Evolutionary conservation across 1,140 invertebrate species (phyloP).

Genomic region (Drosophila athabasca): DNA sequence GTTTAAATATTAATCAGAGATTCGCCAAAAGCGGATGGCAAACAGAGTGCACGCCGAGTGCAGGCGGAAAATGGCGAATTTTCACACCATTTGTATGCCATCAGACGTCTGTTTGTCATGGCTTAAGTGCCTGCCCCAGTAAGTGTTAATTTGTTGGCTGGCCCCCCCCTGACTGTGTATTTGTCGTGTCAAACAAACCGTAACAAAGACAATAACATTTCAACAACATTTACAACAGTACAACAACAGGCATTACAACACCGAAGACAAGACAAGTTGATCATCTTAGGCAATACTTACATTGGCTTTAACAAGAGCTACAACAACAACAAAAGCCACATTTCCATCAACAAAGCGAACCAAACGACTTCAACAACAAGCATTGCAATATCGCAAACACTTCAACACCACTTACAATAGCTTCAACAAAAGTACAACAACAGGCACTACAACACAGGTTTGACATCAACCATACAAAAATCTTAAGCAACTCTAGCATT

Average conservation of each 20-base stretch:
- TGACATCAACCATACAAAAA: no score
- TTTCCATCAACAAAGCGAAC: no score
- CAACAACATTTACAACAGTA: conserved; percentile 17
- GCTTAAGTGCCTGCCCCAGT: background rate
- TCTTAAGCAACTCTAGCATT: no score
- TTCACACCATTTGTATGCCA: conserved; percentile 28
- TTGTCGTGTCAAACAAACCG: conserved; percentile 49
- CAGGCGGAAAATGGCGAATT: conserved; percentile 7
- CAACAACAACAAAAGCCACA: no score
- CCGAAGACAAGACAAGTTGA: no score
- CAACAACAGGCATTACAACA: conserved; percentile 19
- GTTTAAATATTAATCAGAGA: background rate
- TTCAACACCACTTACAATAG: background rate
- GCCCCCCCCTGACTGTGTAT: background rate
- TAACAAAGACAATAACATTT: conserved; percentile 39
- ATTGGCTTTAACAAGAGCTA: no score
- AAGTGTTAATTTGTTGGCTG: conserved; percentile 34
- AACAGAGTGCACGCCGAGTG: background rate
- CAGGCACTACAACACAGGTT: background rate
- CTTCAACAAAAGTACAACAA: conserved; percentile 1
- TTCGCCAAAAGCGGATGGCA: no score
- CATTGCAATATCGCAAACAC: conserved; percentile 2
- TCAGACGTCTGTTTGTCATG: background rate
- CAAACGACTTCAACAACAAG: conserved; percentile 12
- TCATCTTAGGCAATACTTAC: no score